phyloP scores from a whole-genome alignment of 2,888 invertebrate species.

The Antheraea yamamai region DNA sequence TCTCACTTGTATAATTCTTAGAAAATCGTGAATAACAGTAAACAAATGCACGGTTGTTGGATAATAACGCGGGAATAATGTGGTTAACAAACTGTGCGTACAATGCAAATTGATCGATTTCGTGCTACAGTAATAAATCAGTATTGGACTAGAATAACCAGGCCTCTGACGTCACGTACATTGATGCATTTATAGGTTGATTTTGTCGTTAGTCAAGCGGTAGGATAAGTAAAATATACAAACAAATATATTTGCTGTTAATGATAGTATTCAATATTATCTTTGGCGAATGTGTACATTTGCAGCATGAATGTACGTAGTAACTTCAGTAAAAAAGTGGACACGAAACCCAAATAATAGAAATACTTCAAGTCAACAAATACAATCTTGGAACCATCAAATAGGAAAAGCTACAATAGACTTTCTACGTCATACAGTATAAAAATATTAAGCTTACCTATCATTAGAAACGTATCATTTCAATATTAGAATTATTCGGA shows the following conservation, averaged over 20 bases:
- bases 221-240: not conserved
- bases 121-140: conserved; percentile 39
- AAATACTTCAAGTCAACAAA: too few species aligned
- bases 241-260: not conserved
- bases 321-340: too few species aligned
- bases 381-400: too few species aligned
- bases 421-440: too few species aligned
- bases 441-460: too few species aligned
- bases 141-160: conserved; percentile 41
- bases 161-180: conserved; percentile 45
- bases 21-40: conserved; percentile 9
- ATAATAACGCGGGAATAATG: conserved; percentile 23
- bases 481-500: too few species aligned
- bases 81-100: conserved; percentile 29
- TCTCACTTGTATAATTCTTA: conserved; percentile 1
- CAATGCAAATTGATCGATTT: conserved; percentile 30
- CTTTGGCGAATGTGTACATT: not conserved
- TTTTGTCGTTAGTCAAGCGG: conserved; percentile 15
- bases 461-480: too few species aligned
- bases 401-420: too few species aligned
- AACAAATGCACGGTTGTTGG: conserved; percentile 17
- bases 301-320: too few species aligned
- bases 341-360: too few species aligned
- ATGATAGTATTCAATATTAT: not conserved
- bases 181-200: conserved; percentile 43